Conservation (phyloP, 2,113 vertebrate genomes). For the Colossoma macropomum region DNA sequence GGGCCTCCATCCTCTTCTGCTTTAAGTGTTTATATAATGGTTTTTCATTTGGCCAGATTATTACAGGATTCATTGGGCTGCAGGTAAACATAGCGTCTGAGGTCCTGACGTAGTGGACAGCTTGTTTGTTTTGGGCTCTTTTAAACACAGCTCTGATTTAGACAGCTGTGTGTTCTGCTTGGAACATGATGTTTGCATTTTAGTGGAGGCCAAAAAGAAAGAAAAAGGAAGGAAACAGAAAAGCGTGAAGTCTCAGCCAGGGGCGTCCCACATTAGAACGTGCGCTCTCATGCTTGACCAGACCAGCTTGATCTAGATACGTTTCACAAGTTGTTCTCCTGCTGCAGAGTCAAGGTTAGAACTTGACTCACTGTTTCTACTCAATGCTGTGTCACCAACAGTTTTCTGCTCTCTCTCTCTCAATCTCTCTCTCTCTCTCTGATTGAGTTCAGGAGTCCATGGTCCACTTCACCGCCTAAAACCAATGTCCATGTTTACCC, state of each 20-base stretch:
- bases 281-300: conserved; percentile 10
- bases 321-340: not conserved
- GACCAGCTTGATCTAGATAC: not conserved
- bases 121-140: not conserved
- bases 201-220: not conserved
- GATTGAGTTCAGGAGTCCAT: not conserved
- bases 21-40: no score
- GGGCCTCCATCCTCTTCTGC: no score
- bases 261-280: not conserved
- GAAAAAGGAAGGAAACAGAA: not conserved
- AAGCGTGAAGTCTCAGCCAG: not conserved
- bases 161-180: not conserved
- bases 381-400: not conserved
- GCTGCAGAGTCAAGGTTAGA: conserved; percentile 33
- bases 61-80: not conserved
- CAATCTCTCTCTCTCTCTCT: not conserved
- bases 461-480: no score
- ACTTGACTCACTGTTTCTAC: not conserved
- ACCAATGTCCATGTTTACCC: not conserved
- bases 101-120: no score
- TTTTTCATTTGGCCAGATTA: conserved; percentile 28
- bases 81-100: not conserved
- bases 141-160: not conserved
- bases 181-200: conserved; percentile 14
- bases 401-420: not conserved